phyloP scores from a whole-genome alignment of 2,113 vertebrate species.

The Choloepus hoffmanni region DNA sequence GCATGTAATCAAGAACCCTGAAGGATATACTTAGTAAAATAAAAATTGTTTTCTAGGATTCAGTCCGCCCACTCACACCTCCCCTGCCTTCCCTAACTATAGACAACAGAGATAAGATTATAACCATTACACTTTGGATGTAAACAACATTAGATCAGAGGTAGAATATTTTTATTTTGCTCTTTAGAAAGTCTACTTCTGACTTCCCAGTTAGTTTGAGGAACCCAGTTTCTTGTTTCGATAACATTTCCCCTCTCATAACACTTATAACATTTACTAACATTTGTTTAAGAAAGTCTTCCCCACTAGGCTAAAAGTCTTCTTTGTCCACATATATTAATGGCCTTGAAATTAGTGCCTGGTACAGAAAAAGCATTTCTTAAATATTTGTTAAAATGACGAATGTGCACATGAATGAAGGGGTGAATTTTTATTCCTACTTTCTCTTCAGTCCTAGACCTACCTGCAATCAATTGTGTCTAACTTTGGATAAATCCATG shows the following conservation, averaged over 20 bases:
- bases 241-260: neutral
- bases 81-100: neutral
- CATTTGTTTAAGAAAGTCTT: neutral
- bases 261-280: neutral
- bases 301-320: neutral
- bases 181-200: neutral
- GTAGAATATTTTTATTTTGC: slow-evolving; percentile 15
- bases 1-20: slow-evolving; percentile 20
- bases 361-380: neutral
- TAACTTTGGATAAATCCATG: neutral
- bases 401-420: neutral
- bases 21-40: slow-evolving; percentile 32
- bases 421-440: neutral
- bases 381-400: slow-evolving; percentile 53
- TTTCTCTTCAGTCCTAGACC: neutral
- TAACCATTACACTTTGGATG: neutral
- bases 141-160: slow-evolving; percentile 23
- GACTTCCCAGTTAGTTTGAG: neutral
- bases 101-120: slow-evolving; percentile 39
- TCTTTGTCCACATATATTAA: neutral
- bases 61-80: neutral
- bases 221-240: neutral
- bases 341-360: neutral
- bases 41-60: slow-evolving; percentile 45
- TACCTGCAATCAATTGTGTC: neutral